phyloP scores from a whole-genome alignment of 1,140 invertebrate genomes.

The Acyrthosiphon pisum region DNA sequence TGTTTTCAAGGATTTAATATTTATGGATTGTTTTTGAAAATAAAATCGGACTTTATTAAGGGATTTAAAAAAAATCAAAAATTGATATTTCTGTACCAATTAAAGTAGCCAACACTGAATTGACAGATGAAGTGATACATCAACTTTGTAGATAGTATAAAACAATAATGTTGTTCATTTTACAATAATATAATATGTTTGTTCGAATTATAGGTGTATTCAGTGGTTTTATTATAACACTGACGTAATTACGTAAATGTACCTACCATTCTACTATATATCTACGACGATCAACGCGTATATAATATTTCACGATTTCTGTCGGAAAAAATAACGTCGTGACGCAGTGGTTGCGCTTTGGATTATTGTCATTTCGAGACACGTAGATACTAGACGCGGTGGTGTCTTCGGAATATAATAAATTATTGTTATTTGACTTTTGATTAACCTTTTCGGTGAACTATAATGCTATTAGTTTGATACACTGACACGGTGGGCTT shows the following conservation, averaged over 20 bases:
- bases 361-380: not conserved
- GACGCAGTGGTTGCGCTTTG: too few species aligned
- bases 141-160: not conserved
- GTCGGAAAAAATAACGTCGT: not conserved
- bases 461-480: not conserved
- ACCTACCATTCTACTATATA: too few species aligned
- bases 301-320: not conserved
- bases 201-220: not conserved
- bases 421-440: slow-evolving; percentile 44
- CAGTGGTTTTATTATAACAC: not conserved
- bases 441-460: slow-evolving; percentile 17
- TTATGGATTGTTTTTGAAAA: not conserved
- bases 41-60: too few species aligned
- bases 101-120: not conserved
- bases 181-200: not conserved
- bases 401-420: slow-evolving; percentile 5
- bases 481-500: not conserved
- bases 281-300: not conserved
- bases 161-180: not conserved
- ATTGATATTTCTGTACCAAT: not conserved
- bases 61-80: too few species aligned
- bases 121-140: not conserved
- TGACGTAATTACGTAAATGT: not conserved
- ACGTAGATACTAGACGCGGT: not conserved
- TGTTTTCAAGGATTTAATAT: not conserved